Percentiles rank a stretch among this genome's conserved stretches.
Evolutionary conservation across 1,140 invertebrate species (phyloP).

Genomic region (Drosophila santomea): DNA sequence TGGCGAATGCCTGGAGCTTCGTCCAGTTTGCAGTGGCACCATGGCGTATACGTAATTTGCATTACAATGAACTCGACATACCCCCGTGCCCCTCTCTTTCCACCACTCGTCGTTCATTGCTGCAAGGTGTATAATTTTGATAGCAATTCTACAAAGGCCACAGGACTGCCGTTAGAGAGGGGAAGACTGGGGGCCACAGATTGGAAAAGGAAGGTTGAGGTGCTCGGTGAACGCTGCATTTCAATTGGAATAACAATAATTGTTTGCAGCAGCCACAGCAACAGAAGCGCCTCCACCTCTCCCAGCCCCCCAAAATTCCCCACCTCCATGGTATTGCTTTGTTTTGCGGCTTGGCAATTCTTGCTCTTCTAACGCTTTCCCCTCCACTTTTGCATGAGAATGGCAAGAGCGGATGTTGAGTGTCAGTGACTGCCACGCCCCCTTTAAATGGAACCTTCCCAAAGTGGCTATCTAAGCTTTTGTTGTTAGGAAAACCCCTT

Average conservation of each 20-base stretch:
- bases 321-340: slow-evolving; percentile 25
- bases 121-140: slow-evolving; percentile 80
- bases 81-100: neutral
- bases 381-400: slow-evolving; percentile 16
- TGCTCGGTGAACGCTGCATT: slow-evolving; percentile 54
- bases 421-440: slow-evolving; percentile 49
- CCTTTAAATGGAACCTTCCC: neutral
- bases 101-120: slow-evolving; percentile 18
- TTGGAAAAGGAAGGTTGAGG: slow-evolving; percentile 8
- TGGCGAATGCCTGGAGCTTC: slow-evolving; percentile 1
- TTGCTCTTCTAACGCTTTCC: slow-evolving; percentile 44
- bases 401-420: slow-evolving; percentile 51
- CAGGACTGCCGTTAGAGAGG: slow-evolving; percentile 24
- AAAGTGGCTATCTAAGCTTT: slow-evolving; percentile 31
- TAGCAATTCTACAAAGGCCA: slow-evolving; percentile 63
- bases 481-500: slow-evolving; percentile 21
- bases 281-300: neutral
- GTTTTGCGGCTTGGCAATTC: slow-evolving; percentile 57
- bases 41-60: slow-evolving; percentile 76
- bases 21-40: slow-evolving; percentile 41
- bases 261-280: slow-evolving; percentile 65
- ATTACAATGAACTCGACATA: slow-evolving; percentile 66
- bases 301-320: neutral
- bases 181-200: neutral
- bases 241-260: slow-evolving; percentile 81